Conservation (phyloP, 2,888 invertebrate genomes). For the Campoplex nolae region DNA sequence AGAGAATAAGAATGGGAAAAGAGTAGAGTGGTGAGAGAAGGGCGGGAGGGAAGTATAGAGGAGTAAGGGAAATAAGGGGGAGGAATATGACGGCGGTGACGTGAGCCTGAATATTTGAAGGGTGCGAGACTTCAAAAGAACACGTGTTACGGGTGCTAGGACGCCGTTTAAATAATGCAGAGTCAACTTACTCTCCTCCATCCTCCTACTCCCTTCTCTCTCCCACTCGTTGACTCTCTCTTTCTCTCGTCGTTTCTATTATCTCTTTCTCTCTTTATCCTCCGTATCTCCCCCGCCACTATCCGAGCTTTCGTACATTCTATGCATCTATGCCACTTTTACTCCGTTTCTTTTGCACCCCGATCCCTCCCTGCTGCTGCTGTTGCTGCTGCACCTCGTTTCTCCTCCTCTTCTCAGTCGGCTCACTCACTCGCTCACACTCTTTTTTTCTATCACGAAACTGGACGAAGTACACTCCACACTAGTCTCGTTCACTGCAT, state of each 20-base stretch:
- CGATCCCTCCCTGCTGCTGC: slow-evolving; percentile 17
- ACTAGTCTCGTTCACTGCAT: not conserved
- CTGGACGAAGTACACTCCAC: slow-evolving; percentile 40
- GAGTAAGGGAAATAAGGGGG: slow-evolving; percentile 74
- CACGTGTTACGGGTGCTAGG: slow-evolving; percentile 83
- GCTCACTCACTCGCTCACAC: slow-evolving; percentile 8
- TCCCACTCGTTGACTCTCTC: slow-evolving; percentile 39
- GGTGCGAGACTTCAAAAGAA: slow-evolving; percentile 84
- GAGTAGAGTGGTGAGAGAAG: slow-evolving; percentile 5
- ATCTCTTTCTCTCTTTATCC: slow-evolving; percentile 5
- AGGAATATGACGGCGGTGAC: slow-evolving; percentile 84
- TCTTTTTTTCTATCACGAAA: slow-evolving; percentile 44
- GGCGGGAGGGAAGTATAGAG: slow-evolving; percentile 31
- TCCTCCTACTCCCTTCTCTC: slow-evolving; percentile 58
- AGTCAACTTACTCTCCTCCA: slow-evolving; percentile 82
- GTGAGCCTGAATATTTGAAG: slow-evolving; percentile 84
- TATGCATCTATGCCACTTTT: slow-evolving; percentile 48
- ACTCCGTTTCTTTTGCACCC: slow-evolving; percentile 54
- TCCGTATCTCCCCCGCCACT: slow-evolving; percentile 1
- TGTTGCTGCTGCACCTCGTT: not conserved
- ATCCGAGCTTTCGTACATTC: slow-evolving; percentile 60
- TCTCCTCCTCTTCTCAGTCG: slow-evolving; percentile 2
- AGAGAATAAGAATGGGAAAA: slow-evolving; percentile 45
- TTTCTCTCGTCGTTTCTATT: slow-evolving; percentile 1
- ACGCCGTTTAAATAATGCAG: slow-evolving; percentile 84